Evolutionary conservation across 2,888 invertebrate genomes (phyloP).

Genomic region (Sthenelais limicola): DNA sequence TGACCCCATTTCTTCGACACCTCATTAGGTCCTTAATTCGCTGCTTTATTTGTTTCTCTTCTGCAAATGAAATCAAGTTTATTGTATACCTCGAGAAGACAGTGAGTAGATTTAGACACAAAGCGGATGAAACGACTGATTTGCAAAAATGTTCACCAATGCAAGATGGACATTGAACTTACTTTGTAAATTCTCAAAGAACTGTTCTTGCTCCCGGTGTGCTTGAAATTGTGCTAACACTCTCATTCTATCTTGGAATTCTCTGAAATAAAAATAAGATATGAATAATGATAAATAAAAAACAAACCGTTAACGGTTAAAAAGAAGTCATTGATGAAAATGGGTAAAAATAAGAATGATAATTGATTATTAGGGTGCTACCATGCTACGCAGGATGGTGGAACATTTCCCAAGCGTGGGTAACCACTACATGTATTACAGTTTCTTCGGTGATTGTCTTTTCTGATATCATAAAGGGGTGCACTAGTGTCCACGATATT

Average conservation of each 20-base stretch:
- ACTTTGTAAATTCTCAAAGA: constrained; percentile 78
- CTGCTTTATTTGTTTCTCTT: constrained; percentile 87
- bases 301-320: too few relatives aligned
- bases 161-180: constrained; percentile 50
- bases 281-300: too few relatives aligned
- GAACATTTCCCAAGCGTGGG: too few relatives aligned
- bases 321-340: too few relatives aligned
- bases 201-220: constrained; percentile 86
- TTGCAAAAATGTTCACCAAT: neutral
- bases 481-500: too few relatives aligned
- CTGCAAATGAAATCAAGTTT: constrained; percentile 62
- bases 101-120: neutral
- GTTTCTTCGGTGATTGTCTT: too few relatives aligned
- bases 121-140: neutral
- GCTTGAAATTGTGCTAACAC: constrained; percentile 92
- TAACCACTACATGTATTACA: too few relatives aligned
- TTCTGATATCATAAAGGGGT: too few relatives aligned
- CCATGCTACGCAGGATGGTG: too few relatives aligned
- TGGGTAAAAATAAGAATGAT: too few relatives aligned
- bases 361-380: too few relatives aligned
- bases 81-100: neutral
- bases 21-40: constrained; percentile 85
- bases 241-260: constrained; percentile 85
- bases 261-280: constrained; percentile 60
- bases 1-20: constrained; percentile 89